Percentiles rank a stretch among this genome's conserved stretches.
Conservation (phyloP, 2,797 vertebrate species). For the Alca torda region DNA sequence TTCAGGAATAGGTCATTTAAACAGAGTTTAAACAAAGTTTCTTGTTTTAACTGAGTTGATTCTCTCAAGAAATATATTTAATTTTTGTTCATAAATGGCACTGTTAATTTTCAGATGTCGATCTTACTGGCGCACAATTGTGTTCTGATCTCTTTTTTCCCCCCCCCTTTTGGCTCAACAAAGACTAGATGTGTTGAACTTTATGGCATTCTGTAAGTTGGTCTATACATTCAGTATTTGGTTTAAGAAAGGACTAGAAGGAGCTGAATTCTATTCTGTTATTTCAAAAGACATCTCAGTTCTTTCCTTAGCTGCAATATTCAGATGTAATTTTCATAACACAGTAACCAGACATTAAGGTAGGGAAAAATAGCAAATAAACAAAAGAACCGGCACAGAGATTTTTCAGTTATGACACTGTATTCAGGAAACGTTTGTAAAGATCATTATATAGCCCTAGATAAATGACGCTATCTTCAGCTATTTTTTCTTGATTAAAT, state of each 20-base stretch:
- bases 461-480: background rate
- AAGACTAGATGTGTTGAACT: background rate
- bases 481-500: constrained; percentile 65
- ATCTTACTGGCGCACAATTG: background rate
- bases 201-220: background rate
- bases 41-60: background rate
- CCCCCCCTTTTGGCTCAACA: background rate
- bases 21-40: background rate
- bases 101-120: background rate
- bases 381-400: background rate
- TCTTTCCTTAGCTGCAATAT: background rate
- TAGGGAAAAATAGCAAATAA: background rate
- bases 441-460: background rate
- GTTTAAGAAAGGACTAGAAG: background rate
- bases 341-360: background rate
- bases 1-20: background rate
- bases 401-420: background rate
- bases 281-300: background rate
- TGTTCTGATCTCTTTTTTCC: background rate
- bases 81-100: background rate
- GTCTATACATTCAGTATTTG: background rate
- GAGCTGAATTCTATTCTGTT: background rate
- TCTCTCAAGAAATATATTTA: background rate
- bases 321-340: background rate
- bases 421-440: background rate